These are phyloP conservation scores for Macrosoma leucophasiata DNA, from an alignment of 2,888 invertebrate species.

Conservation along the genomic window DNA sequence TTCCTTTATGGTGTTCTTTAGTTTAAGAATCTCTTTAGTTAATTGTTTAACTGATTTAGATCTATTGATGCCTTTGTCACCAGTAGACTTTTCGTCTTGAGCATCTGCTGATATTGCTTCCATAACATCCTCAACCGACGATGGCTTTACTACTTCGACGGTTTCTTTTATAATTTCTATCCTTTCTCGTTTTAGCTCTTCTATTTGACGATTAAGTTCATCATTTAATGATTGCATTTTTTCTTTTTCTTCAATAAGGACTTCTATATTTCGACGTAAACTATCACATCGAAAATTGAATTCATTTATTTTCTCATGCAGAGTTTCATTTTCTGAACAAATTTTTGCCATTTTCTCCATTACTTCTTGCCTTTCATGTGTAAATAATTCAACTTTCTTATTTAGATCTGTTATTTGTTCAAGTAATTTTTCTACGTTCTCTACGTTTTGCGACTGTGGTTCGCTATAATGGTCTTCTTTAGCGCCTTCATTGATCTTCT, in stretches of 20 bases:
- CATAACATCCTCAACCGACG: slow-evolving; percentile 40
- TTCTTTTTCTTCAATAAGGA: slow-evolving; percentile 62
- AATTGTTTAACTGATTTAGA: slow-evolving; percentile 65
- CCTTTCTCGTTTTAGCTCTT: slow-evolving; percentile 57
- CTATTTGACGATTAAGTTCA: slow-evolving; percentile 57
- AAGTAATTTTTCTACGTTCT: slow-evolving; percentile 60
- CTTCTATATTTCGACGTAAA: slow-evolving; percentile 57
- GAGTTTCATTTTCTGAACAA: slow-evolving; percentile 75
- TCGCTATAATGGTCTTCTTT: slow-evolving; percentile 19
- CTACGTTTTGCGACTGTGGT: slow-evolving; percentile 10
- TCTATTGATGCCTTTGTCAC: slow-evolving; percentile 53
- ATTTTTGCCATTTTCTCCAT: slow-evolving; percentile 80
- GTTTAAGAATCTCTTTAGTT: slow-evolving; percentile 69
- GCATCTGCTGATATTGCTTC: slow-evolving; percentile 44
- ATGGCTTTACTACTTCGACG: slow-evolving; percentile 49
- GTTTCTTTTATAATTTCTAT: slow-evolving; percentile 62
- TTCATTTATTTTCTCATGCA: slow-evolving; percentile 66
- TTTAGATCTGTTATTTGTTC: slow-evolving; percentile 80
- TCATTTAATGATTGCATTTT: slow-evolving; percentile 47
- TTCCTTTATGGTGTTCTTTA: slow-evolving; percentile 68
- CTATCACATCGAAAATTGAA: slow-evolving; percentile 67
- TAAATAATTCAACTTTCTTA: slow-evolving; percentile 81
- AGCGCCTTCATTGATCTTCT: slow-evolving; percentile 28
- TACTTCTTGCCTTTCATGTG: slow-evolving; percentile 80
- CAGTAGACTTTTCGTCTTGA: slow-evolving; percentile 51